Percentiles rank a stretch among this genome's conserved stretches.
These are phyloP conservation scores for Coecobrya sp. DNA, from an alignment of 2,888 invertebrate species.

Conservation along the genomic window DNA sequence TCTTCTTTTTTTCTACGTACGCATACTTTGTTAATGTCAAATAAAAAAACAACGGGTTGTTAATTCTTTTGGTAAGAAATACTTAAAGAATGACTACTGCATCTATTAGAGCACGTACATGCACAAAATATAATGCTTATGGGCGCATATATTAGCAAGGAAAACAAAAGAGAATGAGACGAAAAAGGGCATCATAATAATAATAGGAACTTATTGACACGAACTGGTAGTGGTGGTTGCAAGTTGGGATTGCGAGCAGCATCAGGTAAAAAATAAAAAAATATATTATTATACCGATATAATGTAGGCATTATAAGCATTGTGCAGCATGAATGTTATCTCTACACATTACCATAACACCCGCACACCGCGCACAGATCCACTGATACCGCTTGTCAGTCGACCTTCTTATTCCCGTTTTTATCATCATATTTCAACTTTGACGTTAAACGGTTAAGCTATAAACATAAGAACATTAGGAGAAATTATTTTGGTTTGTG, in stretches of 20 bases:
- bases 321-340: slow-evolving; percentile 49
- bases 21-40: slow-evolving; percentile 56
- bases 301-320: background rate
- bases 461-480: background rate
- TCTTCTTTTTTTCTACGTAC: slow-evolving; percentile 1
- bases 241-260: background rate
- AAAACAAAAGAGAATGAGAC: slow-evolving; percentile 49
- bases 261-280: slow-evolving; percentile 30
- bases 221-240: slow-evolving; percentile 30
- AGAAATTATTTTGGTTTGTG: slow-evolving; percentile 5
- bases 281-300: slow-evolving; percentile 21
- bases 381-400: slow-evolving; percentile 46
- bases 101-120: background rate
- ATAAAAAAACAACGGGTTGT: slow-evolving; percentile 59
- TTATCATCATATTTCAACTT: slow-evolving; percentile 54
- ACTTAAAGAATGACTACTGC: slow-evolving; percentile 51
- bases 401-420: slow-evolving; percentile 60
- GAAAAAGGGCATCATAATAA: slow-evolving; percentile 49
- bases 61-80: slow-evolving; percentile 56
- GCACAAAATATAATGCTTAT: background rate
- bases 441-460: slow-evolving; percentile 50
- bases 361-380: slow-evolving; percentile 42
- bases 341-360: slow-evolving; percentile 46
- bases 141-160: background rate
- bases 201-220: slow-evolving; percentile 54